Base-by-base conservation (phyloP, 2,888 invertebrate species). In the Reticulitermes lucifugus region DNA sequence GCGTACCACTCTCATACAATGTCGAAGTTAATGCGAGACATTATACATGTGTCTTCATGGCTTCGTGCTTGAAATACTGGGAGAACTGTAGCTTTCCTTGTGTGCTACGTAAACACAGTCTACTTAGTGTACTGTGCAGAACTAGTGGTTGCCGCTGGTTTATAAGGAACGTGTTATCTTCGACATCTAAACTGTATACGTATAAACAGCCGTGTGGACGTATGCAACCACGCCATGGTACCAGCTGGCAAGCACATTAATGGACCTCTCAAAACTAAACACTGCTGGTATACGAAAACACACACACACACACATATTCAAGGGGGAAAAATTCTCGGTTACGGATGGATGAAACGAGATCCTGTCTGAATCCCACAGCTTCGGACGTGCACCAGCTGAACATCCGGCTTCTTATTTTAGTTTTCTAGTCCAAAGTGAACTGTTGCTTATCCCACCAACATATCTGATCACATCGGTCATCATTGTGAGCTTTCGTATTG, bases 151-250 rank as follows among this genome's bases (percentile, higher is more conserved):
- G 46, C 1, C 12, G 46, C 46, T 60, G 18, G 12, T 14, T 5
- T 1, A 60, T 12, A 60, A 21, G 18, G n/a, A 60, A 60, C 6
- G n/a, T n/a, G 18, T 60, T 60, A 9, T 22, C 1, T n/a, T 60
- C 21, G 60, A 18, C 9, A 60, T 21, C 60, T 21, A n/a, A n/a
- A 60, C 60, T 60, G 60, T 60, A 60, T 60, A 46, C 46, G 60
- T 22, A 60, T 21, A 59, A 22, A 1, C 10, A 60, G n/a, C 60
- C 6, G 6, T 22, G 6, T 25, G 71, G 18, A 29, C n/a, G 71
- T 25, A 25, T 35, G 71, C 29, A 71, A 29, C 71, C 71, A 71
- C 25, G 71, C n/a, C 71, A 71, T 71, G 71, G 71, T 71, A 71
- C 71, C 71, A 35, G 71, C 71, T 71, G 71, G 71, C 71, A 71